phyloP scores from a whole-genome alignment of 1,140 invertebrate genomes.

The Diorhabda sublineata region DNA sequence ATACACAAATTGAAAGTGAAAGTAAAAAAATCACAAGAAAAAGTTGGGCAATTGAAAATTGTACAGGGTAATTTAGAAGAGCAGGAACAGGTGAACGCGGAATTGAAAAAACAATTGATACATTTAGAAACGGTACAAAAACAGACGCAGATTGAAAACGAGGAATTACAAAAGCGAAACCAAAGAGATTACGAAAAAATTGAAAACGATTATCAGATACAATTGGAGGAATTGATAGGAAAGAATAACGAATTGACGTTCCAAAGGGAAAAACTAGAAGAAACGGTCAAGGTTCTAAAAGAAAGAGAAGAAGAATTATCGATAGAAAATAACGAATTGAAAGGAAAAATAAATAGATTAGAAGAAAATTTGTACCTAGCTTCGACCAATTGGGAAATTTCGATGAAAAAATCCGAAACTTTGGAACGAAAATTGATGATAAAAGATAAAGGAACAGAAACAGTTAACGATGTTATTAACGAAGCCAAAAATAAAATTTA shows the following conservation, averaged over 20 bases:
- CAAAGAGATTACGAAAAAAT: slow-evolving; percentile 56
- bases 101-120: slow-evolving; percentile 44
- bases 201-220: slow-evolving; percentile 57
- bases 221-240: slow-evolving; percentile 54
- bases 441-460: slow-evolving; percentile 21
- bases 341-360: slow-evolving; percentile 49
- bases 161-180: slow-evolving; percentile 51
- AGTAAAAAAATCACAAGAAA: slow-evolving; percentile 50
- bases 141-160: slow-evolving; percentile 52
- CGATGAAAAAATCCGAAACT: background rate
- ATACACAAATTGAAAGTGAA: slow-evolving; percentile 49
- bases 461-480: slow-evolving; percentile 21
- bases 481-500: slow-evolving; percentile 18
- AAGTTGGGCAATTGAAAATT: slow-evolving; percentile 27
- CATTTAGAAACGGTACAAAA: slow-evolving; percentile 51
- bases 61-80: slow-evolving; percentile 25
- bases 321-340: slow-evolving; percentile 51
- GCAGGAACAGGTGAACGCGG: slow-evolving; percentile 35
- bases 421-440: slow-evolving; percentile 14
- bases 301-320: slow-evolving; percentile 52
- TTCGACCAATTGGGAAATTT: slow-evolving; percentile 6
- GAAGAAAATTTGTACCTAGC: slow-evolving; percentile 17
- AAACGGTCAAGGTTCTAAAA: slow-evolving; percentile 49
- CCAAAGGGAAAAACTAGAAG: slow-evolving; percentile 49
- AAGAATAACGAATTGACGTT: slow-evolving; percentile 51